These are phyloP conservation scores for Pollimyrus isidori DNA, from an alignment of 2,113 vertebrate genomes.

Conservation along the genomic window DNA sequence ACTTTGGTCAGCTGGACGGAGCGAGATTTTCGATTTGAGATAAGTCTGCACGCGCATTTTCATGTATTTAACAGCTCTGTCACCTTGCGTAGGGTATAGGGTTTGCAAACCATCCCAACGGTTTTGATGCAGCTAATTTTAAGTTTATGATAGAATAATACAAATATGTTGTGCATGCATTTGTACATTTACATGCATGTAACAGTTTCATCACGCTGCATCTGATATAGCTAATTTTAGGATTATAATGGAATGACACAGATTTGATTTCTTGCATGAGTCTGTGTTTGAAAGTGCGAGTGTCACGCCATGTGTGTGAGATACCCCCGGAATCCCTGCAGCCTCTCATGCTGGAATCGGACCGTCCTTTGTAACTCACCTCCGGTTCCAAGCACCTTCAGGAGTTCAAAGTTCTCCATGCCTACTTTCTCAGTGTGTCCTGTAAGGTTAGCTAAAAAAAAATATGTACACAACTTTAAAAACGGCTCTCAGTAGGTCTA, in stretches of 20 bases:
- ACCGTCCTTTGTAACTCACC: constrained; percentile 60
- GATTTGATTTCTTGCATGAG: not conserved
- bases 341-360: not conserved
- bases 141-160: not conserved
- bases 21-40: not conserved
- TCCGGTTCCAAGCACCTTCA: constrained; percentile 97
- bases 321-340: not conserved
- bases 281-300: not conserved
- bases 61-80: not conserved
- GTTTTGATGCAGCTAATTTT: not conserved
- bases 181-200: not conserved
- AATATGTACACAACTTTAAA: not conserved
- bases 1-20: not conserved
- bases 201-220: not conserved
- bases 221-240: not conserved
- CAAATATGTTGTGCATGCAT: not conserved
- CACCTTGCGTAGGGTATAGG: not conserved
- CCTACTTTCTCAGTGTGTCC: constrained; percentile 92
- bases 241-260: not conserved
- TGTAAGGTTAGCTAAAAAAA: constrained; percentile 81
- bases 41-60: not conserved
- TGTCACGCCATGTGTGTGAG: not conserved
- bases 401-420: constrained; percentile 96
- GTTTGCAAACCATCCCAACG: not conserved
- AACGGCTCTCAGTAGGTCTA: not conserved